Conservation (phyloP, 1,140 invertebrate species). For the Proales similis region DNA sequence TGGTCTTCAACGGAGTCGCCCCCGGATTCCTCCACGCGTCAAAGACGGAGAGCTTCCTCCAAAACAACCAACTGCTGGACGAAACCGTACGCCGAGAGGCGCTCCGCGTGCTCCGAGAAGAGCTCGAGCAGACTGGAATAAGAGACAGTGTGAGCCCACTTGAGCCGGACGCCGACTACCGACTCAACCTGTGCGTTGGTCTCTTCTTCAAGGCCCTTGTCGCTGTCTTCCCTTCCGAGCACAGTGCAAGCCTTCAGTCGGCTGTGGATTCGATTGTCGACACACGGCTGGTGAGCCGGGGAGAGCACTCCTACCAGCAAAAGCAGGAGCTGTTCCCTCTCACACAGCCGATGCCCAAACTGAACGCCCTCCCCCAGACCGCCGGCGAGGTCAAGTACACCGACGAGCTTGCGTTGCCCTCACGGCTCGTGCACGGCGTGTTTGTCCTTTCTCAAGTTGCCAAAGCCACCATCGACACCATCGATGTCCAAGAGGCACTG, state of each 20-base stretch:
- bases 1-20: constrained; percentile 13
- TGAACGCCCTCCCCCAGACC: constrained; percentile 32
- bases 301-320: constrained; percentile 6
- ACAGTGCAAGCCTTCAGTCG: neutral
- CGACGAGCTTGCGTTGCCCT: constrained; percentile 20
- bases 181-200: neutral
- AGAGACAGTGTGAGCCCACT: constrained; percentile 1
- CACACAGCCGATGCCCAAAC: constrained; percentile 21
- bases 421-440: constrained; percentile 8
- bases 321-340: constrained; percentile 14
- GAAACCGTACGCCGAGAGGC: constrained; percentile 4
- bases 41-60: constrained; percentile 3
- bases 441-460: constrained; percentile 42
- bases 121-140: constrained; percentile 14
- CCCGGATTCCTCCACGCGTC: neutral
- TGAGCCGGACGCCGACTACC: constrained; percentile 1
- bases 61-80: neutral
- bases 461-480: constrained; percentile 44
- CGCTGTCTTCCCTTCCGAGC: no score
- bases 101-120: neutral
- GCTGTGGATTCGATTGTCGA: constrained; percentile 3
- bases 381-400: constrained; percentile 29
- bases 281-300: neutral
- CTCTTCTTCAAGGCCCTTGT: constrained; percentile 7
- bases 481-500: constrained; percentile 39